Conservation (phyloP, 2,888 invertebrate species). For the Brenthis daphne region DNA sequence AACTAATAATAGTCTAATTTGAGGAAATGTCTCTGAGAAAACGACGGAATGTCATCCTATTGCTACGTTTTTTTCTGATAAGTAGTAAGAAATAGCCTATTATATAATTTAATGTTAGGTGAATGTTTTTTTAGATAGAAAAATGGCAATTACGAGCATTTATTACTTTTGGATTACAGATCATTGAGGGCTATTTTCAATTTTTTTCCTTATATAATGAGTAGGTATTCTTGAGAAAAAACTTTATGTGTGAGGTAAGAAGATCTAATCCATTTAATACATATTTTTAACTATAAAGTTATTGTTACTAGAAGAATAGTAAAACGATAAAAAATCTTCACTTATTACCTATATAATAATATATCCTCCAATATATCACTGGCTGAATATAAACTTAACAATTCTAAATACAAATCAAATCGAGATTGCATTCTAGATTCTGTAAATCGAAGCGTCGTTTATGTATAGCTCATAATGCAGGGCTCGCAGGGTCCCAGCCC, state of each 20-base stretch:
- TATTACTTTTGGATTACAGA: constrained; percentile 24
- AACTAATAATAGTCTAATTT: constrained; percentile 81
- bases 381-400: constrained; percentile 30
- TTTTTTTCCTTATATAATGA: constrained; percentile 5
- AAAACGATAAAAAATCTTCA: not conserved
- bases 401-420: constrained; percentile 40
- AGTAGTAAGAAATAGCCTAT: constrained; percentile 24
- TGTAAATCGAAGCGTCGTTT: constrained; percentile 70
- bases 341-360: not conserved
- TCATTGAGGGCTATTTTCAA: not conserved
- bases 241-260: no score
- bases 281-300: no score
- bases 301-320: no score
- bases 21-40: constrained; percentile 81
- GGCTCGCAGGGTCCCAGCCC: constrained; percentile 71
- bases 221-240: no score
- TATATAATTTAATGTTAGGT: constrained; percentile 22
- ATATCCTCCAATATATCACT: constrained; percentile 6
- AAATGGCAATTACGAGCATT: constrained; percentile 27
- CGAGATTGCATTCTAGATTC: constrained; percentile 39
- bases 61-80: constrained; percentile 54
- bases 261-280: no score
- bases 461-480: constrained; percentile 65
- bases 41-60: constrained; percentile 78
- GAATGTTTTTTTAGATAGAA: constrained; percentile 24